Conservation (phyloP, 2,888 invertebrate species). For the Tetragonisca angustula region DNA sequence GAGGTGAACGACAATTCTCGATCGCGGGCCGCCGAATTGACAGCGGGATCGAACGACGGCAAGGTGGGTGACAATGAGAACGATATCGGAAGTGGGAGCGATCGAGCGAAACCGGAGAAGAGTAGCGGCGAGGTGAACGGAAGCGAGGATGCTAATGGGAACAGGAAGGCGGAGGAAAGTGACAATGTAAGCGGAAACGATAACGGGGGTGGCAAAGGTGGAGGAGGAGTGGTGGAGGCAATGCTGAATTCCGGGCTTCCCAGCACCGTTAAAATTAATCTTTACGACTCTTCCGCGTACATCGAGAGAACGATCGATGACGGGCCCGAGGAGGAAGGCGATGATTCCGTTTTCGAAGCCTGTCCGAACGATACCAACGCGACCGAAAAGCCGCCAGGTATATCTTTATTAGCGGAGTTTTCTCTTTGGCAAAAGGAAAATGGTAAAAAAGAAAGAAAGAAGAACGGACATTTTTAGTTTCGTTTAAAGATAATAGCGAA, state of each 20-base stretch:
- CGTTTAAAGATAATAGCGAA: neutral
- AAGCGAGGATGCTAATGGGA: constrained; percentile 17
- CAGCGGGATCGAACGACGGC: constrained; percentile 14
- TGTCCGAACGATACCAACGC: constrained; percentile 53
- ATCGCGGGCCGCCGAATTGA: constrained; percentile 30
- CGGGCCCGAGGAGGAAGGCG: constrained; percentile 81
- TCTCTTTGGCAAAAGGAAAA: neutral
- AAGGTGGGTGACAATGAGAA: neutral
- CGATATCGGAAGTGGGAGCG: constrained; percentile 17
- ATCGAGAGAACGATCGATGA: constrained; percentile 79
- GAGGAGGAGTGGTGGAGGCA: neutral
- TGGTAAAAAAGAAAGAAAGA: neutral
- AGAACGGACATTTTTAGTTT: neutral
- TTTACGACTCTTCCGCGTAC: constrained; percentile 74
- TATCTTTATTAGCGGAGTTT: constrained; percentile 1
- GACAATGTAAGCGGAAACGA: constrained; percentile 22
- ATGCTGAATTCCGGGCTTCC: constrained; percentile 27
- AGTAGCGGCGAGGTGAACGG: neutral
- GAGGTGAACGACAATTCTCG: constrained; percentile 33
- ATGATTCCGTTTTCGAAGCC: constrained; percentile 82
- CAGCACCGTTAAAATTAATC: constrained; percentile 58
- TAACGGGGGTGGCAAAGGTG: constrained; percentile 25
- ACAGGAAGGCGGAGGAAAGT: constrained; percentile 10
- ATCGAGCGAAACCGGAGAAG: constrained; percentile 37
- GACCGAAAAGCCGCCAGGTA: constrained; percentile 65